These are phyloP conservation scores for Manacus vitellinus DNA, from an alignment of 2,113 vertebrate genomes.

Conservation along the genomic window DNA sequence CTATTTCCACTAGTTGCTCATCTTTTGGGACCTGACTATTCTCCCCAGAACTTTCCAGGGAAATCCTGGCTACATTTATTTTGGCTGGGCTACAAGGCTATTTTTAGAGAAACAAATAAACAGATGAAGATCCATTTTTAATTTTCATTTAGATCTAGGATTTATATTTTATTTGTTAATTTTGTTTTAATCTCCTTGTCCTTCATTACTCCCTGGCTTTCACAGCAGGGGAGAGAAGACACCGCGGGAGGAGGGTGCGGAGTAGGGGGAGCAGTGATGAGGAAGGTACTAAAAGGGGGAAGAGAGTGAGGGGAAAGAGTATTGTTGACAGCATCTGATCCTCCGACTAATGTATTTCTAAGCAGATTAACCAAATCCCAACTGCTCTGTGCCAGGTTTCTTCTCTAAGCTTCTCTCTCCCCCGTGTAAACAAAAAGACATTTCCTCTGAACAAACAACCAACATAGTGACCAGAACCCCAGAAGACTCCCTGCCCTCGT, in stretches of 20 bases:
- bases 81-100: neutral
- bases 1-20: neutral
- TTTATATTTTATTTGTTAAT: slow-evolving; percentile 68
- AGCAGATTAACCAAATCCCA: slow-evolving; percentile 81
- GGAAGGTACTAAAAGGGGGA: slow-evolving; percentile 37
- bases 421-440: slow-evolving; percentile 61
- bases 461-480: neutral
- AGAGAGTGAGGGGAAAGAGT: slow-evolving; percentile 44
- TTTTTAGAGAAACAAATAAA: slow-evolving; percentile 39
- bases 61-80: neutral
- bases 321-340: slow-evolving; percentile 74
- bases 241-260: neutral
- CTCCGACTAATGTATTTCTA: slow-evolving; percentile 77
- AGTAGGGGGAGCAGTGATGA: neutral
- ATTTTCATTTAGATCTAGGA: slow-evolving; percentile 57
- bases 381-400: slow-evolving; percentile 75
- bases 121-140: slow-evolving; percentile 21
- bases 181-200: slow-evolving; percentile 62
- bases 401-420: slow-evolving; percentile 71
- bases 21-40: neutral
- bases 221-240: slow-evolving; percentile 39
- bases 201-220: slow-evolving; percentile 45
- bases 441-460: slow-evolving; percentile 34
- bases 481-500: neutral
- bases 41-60: neutral